Base-by-base conservation (phyloP, 2,113 vertebrate species). In the Hucho hucho region DNA sequence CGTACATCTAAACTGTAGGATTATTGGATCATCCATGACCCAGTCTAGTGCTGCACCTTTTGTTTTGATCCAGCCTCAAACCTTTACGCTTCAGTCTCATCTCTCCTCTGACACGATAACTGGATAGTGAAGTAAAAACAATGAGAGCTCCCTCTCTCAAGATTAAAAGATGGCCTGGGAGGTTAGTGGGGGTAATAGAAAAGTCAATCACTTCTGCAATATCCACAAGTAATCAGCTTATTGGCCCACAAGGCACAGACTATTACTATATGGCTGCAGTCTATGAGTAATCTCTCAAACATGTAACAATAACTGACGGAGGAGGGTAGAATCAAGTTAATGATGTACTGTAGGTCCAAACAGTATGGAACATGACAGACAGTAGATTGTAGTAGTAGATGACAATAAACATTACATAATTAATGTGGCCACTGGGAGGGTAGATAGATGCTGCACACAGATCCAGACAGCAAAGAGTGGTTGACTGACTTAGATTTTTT, bases 181-280 rank as follows among this genome's bases (percentile, higher is more conserved):
- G 22, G 24, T 6, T 46, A 37, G 43, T 68, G 18, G 64, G 75
- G 61, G 58, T 77, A 77, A 84, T 75, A 73, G 67, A 73, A 81
- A 79, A 78, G 80, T 75, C 4, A 25, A 79, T 74, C 75, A 82
- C 79, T 83, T 85, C 75, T 67, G 75, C 79, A 46, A 37, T 67
- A 80, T 83, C 47, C 64, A 71, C 78, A 78, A 84, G 86, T 88
- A 87, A 85, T 82, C 87, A 81, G 81, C 83, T 88, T 84, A 84
- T 73, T 78, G 70, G 78, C 83, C 75, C 82, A 79, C 75, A 77
- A 64, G 75, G 64, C 78, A 29, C 81, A 88, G 81, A 84, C 85
- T 84, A 85, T 64, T 24, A 56, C 25, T 22, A 65, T 71, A 29
- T 59, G 65, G 49, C 78, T 18, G 14, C 74, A 72, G 69, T 82